Base-by-base conservation (phyloP, 2,113 vertebrate genomes). In the Oreochromis tanganicae region DNA sequence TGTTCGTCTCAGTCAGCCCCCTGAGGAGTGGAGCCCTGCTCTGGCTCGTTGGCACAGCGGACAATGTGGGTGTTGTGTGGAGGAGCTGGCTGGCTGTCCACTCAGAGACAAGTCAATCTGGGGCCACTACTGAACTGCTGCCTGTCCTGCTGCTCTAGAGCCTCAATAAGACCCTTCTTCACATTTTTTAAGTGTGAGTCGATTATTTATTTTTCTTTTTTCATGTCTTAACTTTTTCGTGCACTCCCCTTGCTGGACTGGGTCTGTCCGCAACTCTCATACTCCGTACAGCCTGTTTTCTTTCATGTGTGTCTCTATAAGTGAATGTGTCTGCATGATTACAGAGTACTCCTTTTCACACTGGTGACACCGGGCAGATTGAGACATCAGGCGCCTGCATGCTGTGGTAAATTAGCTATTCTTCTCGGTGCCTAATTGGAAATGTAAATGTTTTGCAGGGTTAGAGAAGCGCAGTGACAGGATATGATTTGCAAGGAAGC, bases 51-150 rank as follows among this genome's bases (percentile, higher is more conserved):
- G 98, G 97, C 97, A 97, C 93, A 0, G 94, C 78, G 96, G 97
- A 99, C 98, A 98, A 98, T 98, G 97, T 96, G 83, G 89, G 97
- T 97, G 97, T 98, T 99, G 98, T 99, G 97, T 96, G 97, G 97
- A 97, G 96, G 94, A 97, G 97, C 97, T 96, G 97, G 96, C 92
- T 86, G 96, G 97, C 87, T 87, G 92, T 89, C 89, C 96, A 88
- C 86, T 96, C 93, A 95, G 95, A 97, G 97, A 97, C 96, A 80
- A 97, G 97, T 98, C 98, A 97, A 97, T 98, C 97, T 97, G 97
- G 94, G 97, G 97, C 97, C 97, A 97, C 96, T 93, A 83, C 95
- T 97, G 89, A 93, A 91, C 93, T 83, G 88, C 90, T 89, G 92
- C 92, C 94, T 96, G 90, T 94, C 90, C 89, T 84, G 85, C 90